phyloP scores from a whole-genome alignment of 1,140 invertebrate genomes.

The Sitobion miscanthi region DNA sequence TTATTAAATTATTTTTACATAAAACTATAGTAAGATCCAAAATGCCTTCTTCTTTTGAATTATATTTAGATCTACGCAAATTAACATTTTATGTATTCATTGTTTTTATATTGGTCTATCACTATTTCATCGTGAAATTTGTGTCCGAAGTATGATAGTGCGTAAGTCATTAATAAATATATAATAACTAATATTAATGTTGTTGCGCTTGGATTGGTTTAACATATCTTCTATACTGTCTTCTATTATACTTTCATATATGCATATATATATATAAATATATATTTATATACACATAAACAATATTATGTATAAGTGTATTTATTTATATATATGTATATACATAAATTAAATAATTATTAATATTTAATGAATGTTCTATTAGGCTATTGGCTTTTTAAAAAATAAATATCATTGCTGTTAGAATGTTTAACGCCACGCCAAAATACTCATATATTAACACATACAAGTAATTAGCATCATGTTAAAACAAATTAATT shows the following conservation, averaged over 20 bases:
- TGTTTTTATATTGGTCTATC: slow-evolving; percentile 58
- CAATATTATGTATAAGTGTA: neutral
- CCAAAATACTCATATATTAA: slow-evolving; percentile 55
- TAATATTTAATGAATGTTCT: slow-evolving; percentile 51
- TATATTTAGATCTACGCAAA: slow-evolving; percentile 43
- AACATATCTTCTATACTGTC: slow-evolving; percentile 54
- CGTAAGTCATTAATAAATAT: slow-evolving; percentile 42
- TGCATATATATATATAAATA: slow-evolving; percentile 20
- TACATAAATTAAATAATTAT: neutral
- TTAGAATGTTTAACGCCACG: slow-evolving; percentile 56
- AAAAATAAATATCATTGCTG: slow-evolving; percentile 50
- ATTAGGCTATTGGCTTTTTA: slow-evolving; percentile 45
- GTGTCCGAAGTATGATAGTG: slow-evolving; percentile 41
- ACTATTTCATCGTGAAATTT: slow-evolving; percentile 58
- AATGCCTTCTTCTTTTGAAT: slow-evolving; percentile 30
- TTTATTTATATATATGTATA: neutral
- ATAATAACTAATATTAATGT: slow-evolving; percentile 54
- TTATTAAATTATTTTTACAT: neutral
- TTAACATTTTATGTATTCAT: slow-evolving; percentile 57
- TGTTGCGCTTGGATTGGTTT: slow-evolving; percentile 56
- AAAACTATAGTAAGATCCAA: neutral
- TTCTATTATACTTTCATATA: slow-evolving; percentile 1
- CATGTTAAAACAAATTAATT: slow-evolving; percentile 45
- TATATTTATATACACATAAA: neutral
- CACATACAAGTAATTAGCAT: slow-evolving; percentile 53